Percentiles rank a stretch among this genome's conserved stretches.
These are phyloP conservation scores for Hylaea fasciaria DNA, from an alignment of 2,888 invertebrate species.

Conservation along the genomic window DNA sequence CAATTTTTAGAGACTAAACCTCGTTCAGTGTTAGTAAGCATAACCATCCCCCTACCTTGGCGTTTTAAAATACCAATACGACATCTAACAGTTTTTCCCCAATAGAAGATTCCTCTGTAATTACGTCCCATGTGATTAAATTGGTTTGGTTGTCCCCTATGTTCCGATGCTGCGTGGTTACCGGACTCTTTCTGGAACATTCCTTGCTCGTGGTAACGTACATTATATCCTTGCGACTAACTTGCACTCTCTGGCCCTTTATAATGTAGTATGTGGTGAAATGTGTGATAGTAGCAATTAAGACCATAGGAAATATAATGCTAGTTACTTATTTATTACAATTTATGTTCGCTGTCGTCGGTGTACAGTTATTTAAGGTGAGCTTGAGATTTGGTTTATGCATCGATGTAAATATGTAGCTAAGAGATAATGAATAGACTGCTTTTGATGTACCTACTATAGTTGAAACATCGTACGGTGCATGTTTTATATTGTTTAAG, in stretches of 20 bases:
- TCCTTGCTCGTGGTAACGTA: conserved; percentile 74
- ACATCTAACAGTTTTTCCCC: conserved; percentile 56
- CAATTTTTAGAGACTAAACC: conserved; percentile 41
- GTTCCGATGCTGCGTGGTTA: conserved; percentile 72
- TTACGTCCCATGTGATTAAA: conserved; percentile 66
- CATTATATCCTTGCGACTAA: conserved; percentile 65
- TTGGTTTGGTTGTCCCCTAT: conserved; percentile 81
- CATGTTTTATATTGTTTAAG: too few relatives aligned
- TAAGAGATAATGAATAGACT: not conserved
- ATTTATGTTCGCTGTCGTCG: conserved; percentile 99
- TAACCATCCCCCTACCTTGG: conserved; percentile 81
- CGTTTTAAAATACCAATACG: conserved; percentile 59
- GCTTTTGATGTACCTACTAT: conserved; percentile 10
- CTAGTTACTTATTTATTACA: conserved; percentile 99
- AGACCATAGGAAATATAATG: conserved; percentile 99
- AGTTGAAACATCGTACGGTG: conserved; percentile 5
- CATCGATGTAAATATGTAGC: conserved; percentile 22
- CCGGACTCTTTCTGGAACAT: conserved; percentile 62
- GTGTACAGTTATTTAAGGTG: conserved; percentile 99
- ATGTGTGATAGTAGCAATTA: conserved; percentile 99
- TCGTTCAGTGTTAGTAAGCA: conserved; percentile 52
- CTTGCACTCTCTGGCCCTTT: conserved; percentile 57
- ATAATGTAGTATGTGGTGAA: conserved; percentile 97
- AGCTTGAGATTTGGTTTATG: conserved; percentile 60
- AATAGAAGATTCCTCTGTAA: conserved; percentile 46